Evolutionary conservation across 2,113 vertebrate species (phyloP).

Genomic region (Dissostichus mawsoni): DNA sequence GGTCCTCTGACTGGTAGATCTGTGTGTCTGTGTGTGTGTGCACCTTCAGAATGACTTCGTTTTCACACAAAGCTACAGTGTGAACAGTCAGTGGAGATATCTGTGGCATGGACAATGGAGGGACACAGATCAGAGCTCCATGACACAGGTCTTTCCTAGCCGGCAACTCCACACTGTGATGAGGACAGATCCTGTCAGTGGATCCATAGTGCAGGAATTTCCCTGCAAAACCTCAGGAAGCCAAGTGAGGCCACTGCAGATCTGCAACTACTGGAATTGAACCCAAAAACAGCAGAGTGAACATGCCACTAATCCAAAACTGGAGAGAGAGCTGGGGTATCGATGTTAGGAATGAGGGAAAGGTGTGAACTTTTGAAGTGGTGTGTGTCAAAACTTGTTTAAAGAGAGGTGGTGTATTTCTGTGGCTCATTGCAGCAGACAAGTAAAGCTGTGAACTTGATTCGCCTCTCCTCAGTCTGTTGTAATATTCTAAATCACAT

Average conservation of each 20-base stretch:
- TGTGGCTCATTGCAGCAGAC: conserved; percentile 61
- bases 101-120: conserved; percentile 33
- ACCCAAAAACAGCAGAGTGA: conserved; percentile 40
- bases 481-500: conserved; percentile 63
- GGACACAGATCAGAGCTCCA: conserved; percentile 52
- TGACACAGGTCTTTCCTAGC: conserved; percentile 67
- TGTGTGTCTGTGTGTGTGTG: conserved; percentile 13
- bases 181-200: conserved; percentile 80
- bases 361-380: conserved; percentile 73
- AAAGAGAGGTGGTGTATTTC: conserved; percentile 45
- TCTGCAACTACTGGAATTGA: conserved; percentile 74
- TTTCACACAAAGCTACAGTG: conserved; percentile 37
- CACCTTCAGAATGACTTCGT: conserved; percentile 41
- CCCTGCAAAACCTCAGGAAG: conserved; percentile 78
- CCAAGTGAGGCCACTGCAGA: conserved; percentile 62
- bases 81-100: conserved; percentile 47
- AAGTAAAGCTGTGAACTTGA: conserved; percentile 74
- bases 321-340: conserved; percentile 27
- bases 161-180: conserved; percentile 63
- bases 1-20: conserved; percentile 36
- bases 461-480: conserved; percentile 51
- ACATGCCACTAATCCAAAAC: conserved; percentile 43
- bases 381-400: conserved; percentile 66
- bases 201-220: conserved; percentile 71
- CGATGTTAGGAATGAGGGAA: conserved; percentile 55